phyloP scores from a whole-genome alignment of 2,113 vertebrate species.

The Cepphus grylle region DNA sequence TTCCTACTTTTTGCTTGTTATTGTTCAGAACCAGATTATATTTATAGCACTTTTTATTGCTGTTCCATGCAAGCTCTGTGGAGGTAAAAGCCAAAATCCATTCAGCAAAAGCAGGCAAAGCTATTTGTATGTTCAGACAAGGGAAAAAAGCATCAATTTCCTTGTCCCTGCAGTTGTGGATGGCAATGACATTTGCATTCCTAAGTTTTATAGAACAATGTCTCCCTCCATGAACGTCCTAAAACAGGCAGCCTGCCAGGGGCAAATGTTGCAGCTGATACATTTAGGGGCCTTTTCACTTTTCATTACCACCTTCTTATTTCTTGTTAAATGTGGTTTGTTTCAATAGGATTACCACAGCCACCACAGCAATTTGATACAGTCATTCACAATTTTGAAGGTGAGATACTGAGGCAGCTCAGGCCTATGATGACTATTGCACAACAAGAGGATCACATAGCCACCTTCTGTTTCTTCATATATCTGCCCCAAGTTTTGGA shows the following conservation, averaged over 20 bases:
- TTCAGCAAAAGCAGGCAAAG: background rate
- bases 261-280: background rate
- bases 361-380: background rate
- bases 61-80: background rate
- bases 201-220: background rate
- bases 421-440: rapidly evolving
- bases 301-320: background rate
- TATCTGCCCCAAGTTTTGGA: background rate
- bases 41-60: background rate
- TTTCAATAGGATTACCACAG: background rate
- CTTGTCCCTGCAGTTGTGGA: background rate
- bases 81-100: background rate
- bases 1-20: background rate
- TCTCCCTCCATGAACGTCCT: rapidly evolving
- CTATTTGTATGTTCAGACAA: background rate
- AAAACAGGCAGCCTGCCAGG: background rate
- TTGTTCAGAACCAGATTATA: background rate
- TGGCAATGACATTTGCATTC: background rate
- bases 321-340: background rate
- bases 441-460: background rate
- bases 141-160: background rate
- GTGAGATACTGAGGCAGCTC: background rate
- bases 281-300: background rate
- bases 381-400: background rate
- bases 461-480: background rate